A percentile compares a stretch with the other conserved stretches of the same genome.
Evolutionary conservation across 2,797 vertebrate genomes (phyloP).

Genomic region (Neoniphon sammara): DNA sequence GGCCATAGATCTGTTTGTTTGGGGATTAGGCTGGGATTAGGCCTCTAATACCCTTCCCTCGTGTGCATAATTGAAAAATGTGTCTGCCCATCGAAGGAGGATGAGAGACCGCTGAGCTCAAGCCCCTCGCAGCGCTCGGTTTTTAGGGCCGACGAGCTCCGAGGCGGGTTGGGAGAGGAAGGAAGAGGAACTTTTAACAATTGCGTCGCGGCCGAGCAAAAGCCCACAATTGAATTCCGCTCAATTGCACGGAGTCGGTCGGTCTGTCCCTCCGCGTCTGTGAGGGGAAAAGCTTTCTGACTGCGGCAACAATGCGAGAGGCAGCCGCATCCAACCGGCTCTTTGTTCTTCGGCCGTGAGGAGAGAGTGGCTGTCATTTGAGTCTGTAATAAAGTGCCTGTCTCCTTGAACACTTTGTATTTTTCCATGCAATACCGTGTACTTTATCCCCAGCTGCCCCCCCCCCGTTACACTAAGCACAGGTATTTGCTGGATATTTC

Average conservation of each 20-base stretch:
- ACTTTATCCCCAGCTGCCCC: neutral
- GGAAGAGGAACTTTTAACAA: constrained; percentile 62
- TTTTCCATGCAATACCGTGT: constrained; percentile 3
- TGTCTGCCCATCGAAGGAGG: constrained; percentile 64
- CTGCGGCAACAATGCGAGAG: constrained; percentile 40
- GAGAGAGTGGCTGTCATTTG: constrained; percentile 40
- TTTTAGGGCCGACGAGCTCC: constrained; percentile 14
- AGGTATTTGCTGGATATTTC: constrained; percentile 18
- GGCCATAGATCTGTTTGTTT: constrained; percentile 81
- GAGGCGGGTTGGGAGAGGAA: constrained; percentile 13
- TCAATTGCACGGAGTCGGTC: constrained; percentile 27
- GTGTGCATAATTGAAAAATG: constrained; percentile 82
- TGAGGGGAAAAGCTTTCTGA: constrained; percentile 42
- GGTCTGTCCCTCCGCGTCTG: constrained; percentile 26
- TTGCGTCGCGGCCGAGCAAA: constrained; percentile 34
- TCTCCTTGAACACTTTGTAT: constrained; percentile 31
- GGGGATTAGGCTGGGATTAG: constrained; percentile 80
- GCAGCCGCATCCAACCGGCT: constrained; percentile 24
- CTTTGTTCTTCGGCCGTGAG: constrained; percentile 47
- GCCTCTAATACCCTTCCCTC: constrained; percentile 75
- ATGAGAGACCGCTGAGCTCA: constrained; percentile 49
- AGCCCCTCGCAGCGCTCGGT: constrained; percentile 38
- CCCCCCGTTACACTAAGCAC: neutral
- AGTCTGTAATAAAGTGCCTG: constrained; percentile 9
- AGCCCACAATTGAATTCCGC: constrained; percentile 53